Conservation (phyloP, 2,888 invertebrate species). For the Dione juno region DNA sequence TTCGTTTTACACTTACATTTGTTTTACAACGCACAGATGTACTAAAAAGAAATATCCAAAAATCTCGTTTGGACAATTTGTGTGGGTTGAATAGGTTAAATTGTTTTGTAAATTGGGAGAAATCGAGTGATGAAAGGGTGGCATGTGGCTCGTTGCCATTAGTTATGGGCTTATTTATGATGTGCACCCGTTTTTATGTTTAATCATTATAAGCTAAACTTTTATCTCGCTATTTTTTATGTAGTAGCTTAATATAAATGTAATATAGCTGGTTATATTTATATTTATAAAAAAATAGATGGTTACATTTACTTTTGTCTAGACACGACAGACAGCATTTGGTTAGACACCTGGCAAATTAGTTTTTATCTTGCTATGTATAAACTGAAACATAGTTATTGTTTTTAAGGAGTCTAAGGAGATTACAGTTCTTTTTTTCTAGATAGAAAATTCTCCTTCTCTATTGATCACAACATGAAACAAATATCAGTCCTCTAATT, state of each 20-base stretch:
- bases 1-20: background rate
- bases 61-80: conserved; percentile 70
- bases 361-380: no score
- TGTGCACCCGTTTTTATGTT: conserved; percentile 20
- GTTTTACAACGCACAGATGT: conserved; percentile 65
- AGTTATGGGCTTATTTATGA: conserved; percentile 33
- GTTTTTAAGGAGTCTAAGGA: no score
- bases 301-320: no score
- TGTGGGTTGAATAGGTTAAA: conserved; percentile 53
- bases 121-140: conserved; percentile 57
- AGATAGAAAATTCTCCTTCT: no score
- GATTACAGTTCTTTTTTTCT: no score
- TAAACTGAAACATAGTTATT: no score
- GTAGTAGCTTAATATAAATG: background rate
- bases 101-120: conserved; percentile 64
- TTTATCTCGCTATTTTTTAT: background rate
- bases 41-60: conserved; percentile 59
- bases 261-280: no score
- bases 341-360: no score
- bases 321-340: no score
- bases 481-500: no score
- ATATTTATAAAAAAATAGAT: no score
- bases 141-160: conserved; percentile 46
- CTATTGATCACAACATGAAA: no score
- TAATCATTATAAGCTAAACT: background rate